Conservation (phyloP, 1,140 invertebrate species). For the Eupeodes corollae region DNA sequence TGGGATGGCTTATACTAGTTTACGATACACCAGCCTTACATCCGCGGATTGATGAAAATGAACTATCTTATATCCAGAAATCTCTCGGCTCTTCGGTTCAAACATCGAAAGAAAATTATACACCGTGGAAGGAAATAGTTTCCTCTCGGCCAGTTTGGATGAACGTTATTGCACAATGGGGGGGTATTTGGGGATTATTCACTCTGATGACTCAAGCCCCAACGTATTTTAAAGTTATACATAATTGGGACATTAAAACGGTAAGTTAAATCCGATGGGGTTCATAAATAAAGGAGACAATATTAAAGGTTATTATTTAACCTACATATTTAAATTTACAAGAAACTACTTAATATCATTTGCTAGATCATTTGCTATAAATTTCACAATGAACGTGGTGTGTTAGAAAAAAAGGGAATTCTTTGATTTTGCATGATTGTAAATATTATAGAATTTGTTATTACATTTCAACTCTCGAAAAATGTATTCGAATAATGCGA, state of each 20-base stretch:
- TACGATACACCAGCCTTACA: conserved; percentile 60
- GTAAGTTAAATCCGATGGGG: no score
- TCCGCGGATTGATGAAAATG: conserved; percentile 58
- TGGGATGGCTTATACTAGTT: conserved; percentile 50
- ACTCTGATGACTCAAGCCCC: conserved; percentile 76
- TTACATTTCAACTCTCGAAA: no score
- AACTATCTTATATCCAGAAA: conserved; percentile 50
- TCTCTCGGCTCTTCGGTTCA: conserved; percentile 42
- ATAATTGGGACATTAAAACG: conserved; percentile 67
- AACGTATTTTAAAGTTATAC: conserved; percentile 71
- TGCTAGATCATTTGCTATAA: no score
- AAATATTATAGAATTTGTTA: no score
- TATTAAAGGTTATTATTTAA: no score
- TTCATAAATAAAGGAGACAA: no score
- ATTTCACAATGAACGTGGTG: no score
- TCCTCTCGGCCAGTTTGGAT: conserved; percentile 68
- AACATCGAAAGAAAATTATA: conserved; percentile 34
- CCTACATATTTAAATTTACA: no score
- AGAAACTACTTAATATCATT: no score
- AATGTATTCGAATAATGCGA: no score
- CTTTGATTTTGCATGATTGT: no score
- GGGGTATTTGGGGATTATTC: conserved; percentile 74
- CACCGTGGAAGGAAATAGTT: conserved; percentile 64
- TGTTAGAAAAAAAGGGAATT: no score
- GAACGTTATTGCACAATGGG: conserved; percentile 62